Base-by-base conservation (phyloP, 2,797 vertebrate genomes). In the Discoglossus pictus region DNA sequence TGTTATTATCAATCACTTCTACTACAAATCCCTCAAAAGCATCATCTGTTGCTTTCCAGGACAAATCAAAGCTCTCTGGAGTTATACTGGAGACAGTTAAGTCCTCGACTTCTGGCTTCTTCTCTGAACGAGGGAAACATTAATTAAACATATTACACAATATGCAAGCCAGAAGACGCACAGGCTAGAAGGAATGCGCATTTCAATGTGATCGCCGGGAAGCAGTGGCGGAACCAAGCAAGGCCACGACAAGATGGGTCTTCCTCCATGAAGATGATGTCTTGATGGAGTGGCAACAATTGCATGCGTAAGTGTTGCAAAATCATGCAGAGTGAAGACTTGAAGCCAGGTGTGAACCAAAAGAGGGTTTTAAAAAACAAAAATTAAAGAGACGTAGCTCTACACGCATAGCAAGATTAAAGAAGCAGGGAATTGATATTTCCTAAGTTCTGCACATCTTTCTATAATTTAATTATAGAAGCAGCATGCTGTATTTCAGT, bases 1-100 rank as follows among this genome's bases (percentile, higher is more conserved):
- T 96, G 89, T 92, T 92, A 72, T 93, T 94, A 92, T 97, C 94
- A 94, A 98, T 91, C 84, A 98, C 91, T 89, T 98, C 95, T 92
- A 97, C 84, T 81, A 90, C 88, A 93, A 95, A 98, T 80, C 65
- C 42, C 78, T 97, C 88, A 78, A 97, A 89, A 72, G 81, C 76
- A 70, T 86, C 90, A 16, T 77, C 75, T 17, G 90, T 86, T 73
- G 76, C 80, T 50, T 90, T 95, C 96, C 97, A 99, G 76, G 81
- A 90, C 74, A 97, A 82, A 78, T 88, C 89, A 92, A 98, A 97
- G 84, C 94, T 94, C 81, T 93, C 86, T 13, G 91, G 85, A 12
- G 93, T 95, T 82, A 96, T 68, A 80, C 91, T 86, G 83, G 87
- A 92, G 80, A 98, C 82, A 68, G 46, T 91, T 15, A 98, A 79